phyloP scores from a whole-genome alignment of 2,797 vertebrate species.

The Lepus townsendii region DNA sequence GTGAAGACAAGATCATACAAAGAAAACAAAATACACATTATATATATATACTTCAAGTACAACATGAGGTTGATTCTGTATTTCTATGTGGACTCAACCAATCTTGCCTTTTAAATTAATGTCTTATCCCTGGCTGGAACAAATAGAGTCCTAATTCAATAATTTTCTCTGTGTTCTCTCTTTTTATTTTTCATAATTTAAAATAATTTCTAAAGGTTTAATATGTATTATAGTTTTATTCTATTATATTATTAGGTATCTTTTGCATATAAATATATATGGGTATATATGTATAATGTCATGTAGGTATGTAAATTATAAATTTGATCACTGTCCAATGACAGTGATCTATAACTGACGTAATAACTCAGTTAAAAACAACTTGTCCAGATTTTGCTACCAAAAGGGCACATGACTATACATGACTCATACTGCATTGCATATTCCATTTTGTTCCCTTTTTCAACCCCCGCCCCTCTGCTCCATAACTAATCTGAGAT shows the following conservation, averaged over 20 bases:
- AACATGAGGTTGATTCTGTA: neutral
- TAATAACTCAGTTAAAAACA: neutral
- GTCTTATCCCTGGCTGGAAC: neutral
- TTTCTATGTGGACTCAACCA: neutral
- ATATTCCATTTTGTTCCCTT: neutral
- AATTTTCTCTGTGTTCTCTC: neutral
- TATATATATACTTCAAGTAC: neutral
- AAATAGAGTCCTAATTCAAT: neutral
- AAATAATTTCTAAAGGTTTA: constrained; percentile 2
- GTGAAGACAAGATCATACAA: neutral
- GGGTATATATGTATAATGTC: neutral
- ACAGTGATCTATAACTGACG: neutral
- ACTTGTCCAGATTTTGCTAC: neutral
- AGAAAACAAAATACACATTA: neutral
- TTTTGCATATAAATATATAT: neutral
- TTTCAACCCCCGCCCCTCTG: neutral
- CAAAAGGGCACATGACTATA: neutral
- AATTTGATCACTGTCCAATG: neutral
- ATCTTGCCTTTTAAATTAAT: neutral
- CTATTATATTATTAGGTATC: neutral
- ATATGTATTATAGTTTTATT: constrained; percentile 8
- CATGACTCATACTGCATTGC: neutral
- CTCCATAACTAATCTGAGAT: constrained; percentile 15
- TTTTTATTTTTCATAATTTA: neutral
- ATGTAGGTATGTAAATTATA: neutral